phyloP scores from a whole-genome alignment of 2,888 invertebrate genomes.

The Zelleria hepariella region DNA sequence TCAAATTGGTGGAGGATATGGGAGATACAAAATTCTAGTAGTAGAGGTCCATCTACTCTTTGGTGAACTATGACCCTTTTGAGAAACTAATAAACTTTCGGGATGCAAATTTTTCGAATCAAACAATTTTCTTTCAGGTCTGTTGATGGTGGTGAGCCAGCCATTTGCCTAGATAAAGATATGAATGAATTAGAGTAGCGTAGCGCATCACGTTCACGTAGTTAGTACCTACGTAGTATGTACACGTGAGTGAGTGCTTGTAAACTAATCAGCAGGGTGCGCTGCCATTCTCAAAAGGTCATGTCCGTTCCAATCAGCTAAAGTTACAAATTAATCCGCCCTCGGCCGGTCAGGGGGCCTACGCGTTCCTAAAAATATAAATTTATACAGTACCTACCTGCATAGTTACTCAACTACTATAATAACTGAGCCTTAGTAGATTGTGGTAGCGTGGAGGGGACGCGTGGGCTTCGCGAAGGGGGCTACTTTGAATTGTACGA shows the following conservation, averaged over 20 bases:
- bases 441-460: constrained; percentile 24
- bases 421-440: constrained; percentile 15
- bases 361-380: background rate
- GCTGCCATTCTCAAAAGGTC: background rate
- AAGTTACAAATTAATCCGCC: background rate
- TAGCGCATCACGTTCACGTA: too few species aligned
- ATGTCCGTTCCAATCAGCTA: background rate
- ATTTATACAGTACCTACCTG: too few species aligned
- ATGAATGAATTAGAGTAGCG: too few species aligned
- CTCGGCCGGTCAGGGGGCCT: background rate
- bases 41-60: too few species aligned
- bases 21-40: too few species aligned
- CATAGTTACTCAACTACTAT: background rate
- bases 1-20: too few species aligned
- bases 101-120: too few species aligned
- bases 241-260: background rate
- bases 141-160: too few species aligned
- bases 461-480: constrained; percentile 10
- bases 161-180: too few species aligned
- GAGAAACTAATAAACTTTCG: too few species aligned
- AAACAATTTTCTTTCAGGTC: too few species aligned
- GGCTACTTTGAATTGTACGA: background rate
- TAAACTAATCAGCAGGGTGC: background rate
- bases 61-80: too few species aligned
- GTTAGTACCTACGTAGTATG: background rate